Evolutionary conservation across 2,888 invertebrate genomes (phyloP).

Genomic region (Drosophila anomalata): DNA sequence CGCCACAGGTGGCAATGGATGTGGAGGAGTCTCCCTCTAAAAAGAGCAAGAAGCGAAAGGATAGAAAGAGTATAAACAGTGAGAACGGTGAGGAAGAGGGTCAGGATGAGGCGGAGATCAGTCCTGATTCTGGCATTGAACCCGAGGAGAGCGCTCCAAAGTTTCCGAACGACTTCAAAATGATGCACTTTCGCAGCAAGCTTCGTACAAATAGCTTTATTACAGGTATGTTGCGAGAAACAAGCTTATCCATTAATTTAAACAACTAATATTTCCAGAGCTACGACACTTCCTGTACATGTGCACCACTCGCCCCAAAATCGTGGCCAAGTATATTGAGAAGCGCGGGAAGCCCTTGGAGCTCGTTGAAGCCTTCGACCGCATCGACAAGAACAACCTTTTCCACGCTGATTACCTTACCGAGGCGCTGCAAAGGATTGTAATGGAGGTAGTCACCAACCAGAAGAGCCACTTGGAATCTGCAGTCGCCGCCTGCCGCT

Average conservation of each 20-base stretch:
- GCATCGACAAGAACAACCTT: constrained; percentile 86
- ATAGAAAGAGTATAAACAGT: background rate
- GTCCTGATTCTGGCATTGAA: constrained; percentile 72
- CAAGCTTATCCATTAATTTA: background rate
- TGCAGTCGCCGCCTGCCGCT: constrained; percentile 88
- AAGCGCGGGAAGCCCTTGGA: constrained; percentile 89
- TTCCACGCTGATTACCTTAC: constrained; percentile 87
- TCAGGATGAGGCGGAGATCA: constrained; percentile 52
- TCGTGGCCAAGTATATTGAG: constrained; percentile 87
- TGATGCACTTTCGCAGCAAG: constrained; percentile 86
- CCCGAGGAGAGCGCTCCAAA: constrained; percentile 63
- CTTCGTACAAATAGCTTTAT: constrained; percentile 85
- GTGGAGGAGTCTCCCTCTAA: constrained; percentile 4
- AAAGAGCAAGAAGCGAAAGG: constrained; percentile 11
- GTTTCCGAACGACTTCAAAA: constrained; percentile 85
- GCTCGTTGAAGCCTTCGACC: constrained; percentile 87
- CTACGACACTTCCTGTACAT: constrained; percentile 87
- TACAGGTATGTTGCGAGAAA: constrained; percentile 84
- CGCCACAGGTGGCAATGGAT: constrained; percentile 8
- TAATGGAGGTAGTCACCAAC: constrained; percentile 88
- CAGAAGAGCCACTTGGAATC: constrained; percentile 86
- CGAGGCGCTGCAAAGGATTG: constrained; percentile 87
- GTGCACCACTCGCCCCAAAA: constrained; percentile 85
- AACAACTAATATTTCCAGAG: constrained; percentile 78
- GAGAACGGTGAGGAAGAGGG: background rate